Evolutionary conservation across 2,797 vertebrate species (phyloP), one percentile per base, ranked within the genome.

Genomic region (Delichon dasypus): DNA sequence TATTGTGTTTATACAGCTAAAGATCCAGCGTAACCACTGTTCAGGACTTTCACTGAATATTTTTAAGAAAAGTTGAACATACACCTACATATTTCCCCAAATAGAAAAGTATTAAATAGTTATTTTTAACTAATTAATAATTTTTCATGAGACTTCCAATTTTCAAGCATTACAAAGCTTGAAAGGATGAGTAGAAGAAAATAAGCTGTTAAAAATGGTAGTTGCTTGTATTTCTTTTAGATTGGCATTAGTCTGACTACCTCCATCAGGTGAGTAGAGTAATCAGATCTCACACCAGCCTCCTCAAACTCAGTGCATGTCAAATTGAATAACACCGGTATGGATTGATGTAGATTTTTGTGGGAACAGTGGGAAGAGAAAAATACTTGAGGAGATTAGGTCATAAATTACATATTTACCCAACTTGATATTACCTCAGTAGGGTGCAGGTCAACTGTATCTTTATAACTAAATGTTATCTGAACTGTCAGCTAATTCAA

Each of bases 341-440:
- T 61, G 48, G 23, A 78, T 45, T 71, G 62, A 82, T 67, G 68
- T 58, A 78, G 54, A 44, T 90, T 86, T 92, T 82, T 89, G 48
- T 66, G 29, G 16, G 11, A 15, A 57, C 27, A 16, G 30, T 88
- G 50, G 74, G 32, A 82, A 92, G 22, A 72, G 50, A 85, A 85
- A 89, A 77, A 72, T 57, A n/a, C 27, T 91, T 66, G 36, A 84
- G 40, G 10, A 91, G 65, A 90, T 83, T 67, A 86, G 51, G 22
- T 83, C n/a, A 71, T 93, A 87, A 95, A 95, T 90, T 70, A 89
- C 10, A n/a, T 45, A 67, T 64, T 82, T 27, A 51, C 54, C 82
- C 53, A 66, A 74, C 27, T 20, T 74, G 48, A 50, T 82, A 84
- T 61, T 67, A 21, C 38, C 23, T 91, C 30, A 7, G 68, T 77